Percentiles rank a stretch among this genome's conserved stretches.
These are phyloP conservation scores for Achatina immaculata DNA, from an alignment of 1,140 invertebrate species.

Conservation along the genomic window DNA sequence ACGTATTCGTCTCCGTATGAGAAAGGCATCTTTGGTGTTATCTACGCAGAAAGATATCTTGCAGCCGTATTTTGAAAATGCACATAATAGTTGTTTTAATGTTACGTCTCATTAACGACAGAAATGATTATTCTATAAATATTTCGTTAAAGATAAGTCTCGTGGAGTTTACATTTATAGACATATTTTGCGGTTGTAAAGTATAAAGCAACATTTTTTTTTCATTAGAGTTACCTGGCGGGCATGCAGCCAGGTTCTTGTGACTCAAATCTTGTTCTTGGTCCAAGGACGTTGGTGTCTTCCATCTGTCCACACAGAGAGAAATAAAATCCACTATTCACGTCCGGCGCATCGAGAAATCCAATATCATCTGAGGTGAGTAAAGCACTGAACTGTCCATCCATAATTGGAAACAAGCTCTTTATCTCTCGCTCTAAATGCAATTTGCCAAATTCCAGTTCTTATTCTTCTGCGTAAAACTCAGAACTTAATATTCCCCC, in stretches of 20 bases:
- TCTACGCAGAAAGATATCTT: no score
- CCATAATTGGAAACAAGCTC: slow-evolving; percentile 32
- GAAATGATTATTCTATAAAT: no score
- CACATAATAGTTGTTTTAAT: no score
- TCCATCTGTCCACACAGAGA: slow-evolving; percentile 28
- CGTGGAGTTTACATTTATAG: no score
- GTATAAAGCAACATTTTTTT: no score
- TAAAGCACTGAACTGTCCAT: slow-evolving; percentile 26
- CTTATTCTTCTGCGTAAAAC: slow-evolving; percentile 12
- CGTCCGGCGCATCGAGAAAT: slow-evolving; percentile 28
- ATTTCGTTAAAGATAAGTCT: no score
- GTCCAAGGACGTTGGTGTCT: not conserved
- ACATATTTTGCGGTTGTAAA: no score
- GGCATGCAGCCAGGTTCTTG: not conserved
- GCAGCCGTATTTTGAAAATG: no score
- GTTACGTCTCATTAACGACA: no score
- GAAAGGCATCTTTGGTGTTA: no score
- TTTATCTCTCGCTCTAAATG: slow-evolving; percentile 31
- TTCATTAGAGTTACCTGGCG: no score
- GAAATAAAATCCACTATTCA: slow-evolving; percentile 14
- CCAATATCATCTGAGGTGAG: slow-evolving; percentile 32
- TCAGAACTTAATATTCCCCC: slow-evolving; percentile 37
- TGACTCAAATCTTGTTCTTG: slow-evolving; percentile 12
- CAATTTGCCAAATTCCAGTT: slow-evolving; percentile 37
- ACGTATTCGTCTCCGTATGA: no score